These are phyloP conservation scores for Ferdinandea cuprea DNA, from an alignment of 2,888 invertebrate genomes.

Conservation along the genomic window DNA sequence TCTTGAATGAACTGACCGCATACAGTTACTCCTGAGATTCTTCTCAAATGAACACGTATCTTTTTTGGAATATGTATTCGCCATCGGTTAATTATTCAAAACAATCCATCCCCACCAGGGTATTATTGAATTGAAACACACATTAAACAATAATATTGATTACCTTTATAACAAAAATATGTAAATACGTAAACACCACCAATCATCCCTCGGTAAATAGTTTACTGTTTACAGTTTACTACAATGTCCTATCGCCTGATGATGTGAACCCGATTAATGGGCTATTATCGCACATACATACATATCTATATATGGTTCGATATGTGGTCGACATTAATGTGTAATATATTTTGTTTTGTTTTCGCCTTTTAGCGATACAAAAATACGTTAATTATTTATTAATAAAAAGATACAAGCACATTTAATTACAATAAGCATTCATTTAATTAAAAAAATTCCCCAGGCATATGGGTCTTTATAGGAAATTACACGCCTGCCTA, in stretches of 20 bases:
- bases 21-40: too few species aligned
- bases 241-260: slow-evolving; percentile 19
- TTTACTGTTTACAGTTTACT: slow-evolving; percentile 1
- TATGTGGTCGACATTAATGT: slow-evolving; percentile 20
- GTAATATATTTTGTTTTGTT: slow-evolving; percentile 14
- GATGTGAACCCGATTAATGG: slow-evolving; percentile 49
- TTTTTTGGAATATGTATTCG: too few species aligned
- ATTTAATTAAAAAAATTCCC: slow-evolving; percentile 63
- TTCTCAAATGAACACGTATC: too few species aligned
- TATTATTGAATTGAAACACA: too few species aligned
- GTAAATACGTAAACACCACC: slow-evolving; percentile 27
- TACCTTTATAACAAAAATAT: too few species aligned
- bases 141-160: too few species aligned
- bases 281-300: slow-evolving; percentile 51
- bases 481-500: slow-evolving; percentile 48
- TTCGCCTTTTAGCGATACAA: not conserved
- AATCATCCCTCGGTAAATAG: slow-evolving; percentile 28
- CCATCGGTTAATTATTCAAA: too few species aligned
- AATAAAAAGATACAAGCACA: slow-evolving; percentile 37
- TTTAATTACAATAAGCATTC: slow-evolving; percentile 68
- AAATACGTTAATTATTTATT: slow-evolving; percentile 65
- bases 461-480: slow-evolving; percentile 56
- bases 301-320: too few species aligned
- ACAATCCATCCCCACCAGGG: too few species aligned
- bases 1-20: too few species aligned